Base-by-base conservation (phyloP, 2,113 vertebrate species). In the Rhinolophus ferrumequinum region DNA sequence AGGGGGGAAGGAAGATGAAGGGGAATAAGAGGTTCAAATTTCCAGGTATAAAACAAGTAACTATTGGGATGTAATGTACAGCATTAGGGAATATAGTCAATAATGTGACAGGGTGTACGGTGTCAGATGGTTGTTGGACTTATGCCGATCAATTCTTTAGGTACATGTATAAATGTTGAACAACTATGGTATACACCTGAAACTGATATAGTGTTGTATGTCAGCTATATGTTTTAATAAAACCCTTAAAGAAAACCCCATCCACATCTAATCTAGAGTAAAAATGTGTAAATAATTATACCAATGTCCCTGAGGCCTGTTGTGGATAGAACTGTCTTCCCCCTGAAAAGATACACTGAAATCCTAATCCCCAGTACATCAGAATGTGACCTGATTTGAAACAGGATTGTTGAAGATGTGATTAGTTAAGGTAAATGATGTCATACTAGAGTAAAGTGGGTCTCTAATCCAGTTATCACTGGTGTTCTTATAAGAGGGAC, bases 241-340 rank as follows among this genome's bases (percentile, higher is more conserved):
- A 50, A 50, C 47, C 12, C 10, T 50, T 50, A 2, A 50, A 50
- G 41, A 50, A 50, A 50, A 62, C 13, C 24, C 19, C 19, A 85
- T 58, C 67, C 19, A 38, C 14, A 66, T 87, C 28, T 67, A 88
- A 73, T 50, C 35, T 87, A 16, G 28, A 92, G 30, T 81, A 73
- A 88, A 90, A 73, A 70, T 66, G 38, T 38, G 5, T 64, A 47
- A 92, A 56, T n/a, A 86, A 95, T 80, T 72, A 95, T 33, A 92
- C 13, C 22, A 16, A 66, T 35, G 66, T 81, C 56, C 83, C 82
- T 66, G 13, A 80, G 41, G 33, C 19, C 83, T 90, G 9, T 90
- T 95, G 70, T 3, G 8, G 64, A 52, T 24, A 79, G 80, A 72
- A 70, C 8, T 72, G n/a, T 62, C 19, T 62, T 79, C 50, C 35